Base-by-base conservation (phyloP, 1,140 invertebrate species). In the Tetramorium simillimum region DNA sequence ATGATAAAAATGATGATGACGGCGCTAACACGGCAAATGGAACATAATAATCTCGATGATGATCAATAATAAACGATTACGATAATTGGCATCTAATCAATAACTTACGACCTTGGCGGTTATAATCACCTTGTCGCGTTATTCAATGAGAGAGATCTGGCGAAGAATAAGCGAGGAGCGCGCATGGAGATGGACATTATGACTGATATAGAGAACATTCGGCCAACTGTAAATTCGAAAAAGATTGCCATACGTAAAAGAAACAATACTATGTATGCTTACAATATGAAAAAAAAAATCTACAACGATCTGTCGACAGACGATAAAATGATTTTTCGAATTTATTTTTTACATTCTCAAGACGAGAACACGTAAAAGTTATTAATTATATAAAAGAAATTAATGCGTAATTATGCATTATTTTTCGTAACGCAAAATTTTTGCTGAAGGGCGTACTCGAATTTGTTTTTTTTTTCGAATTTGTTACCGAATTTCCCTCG, bases 21-120 rank as follows among this genome's bases (percentile, higher is more conserved):
- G 10, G 51, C 65, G 77, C 63, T 78, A 56, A 46, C 21, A 46
- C 46, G 67, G 67, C 37, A 82, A 75, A 82, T 82, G 51, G 67
- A 43, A 72, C 78, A 37, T 53, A 70, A 72, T 82, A 82, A 82
- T 82, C 78, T 56, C 24, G 65, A 72, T 81, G 78, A 70, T 81
- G 63, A 62, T 58, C n/a, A 69, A 72, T 82, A 56, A 72, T 82
- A 72, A 58, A 63, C 16, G 65, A 72, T 82, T 82, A 82, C 80
- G 51, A 73, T 82, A 58, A 82, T 72, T 73, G 51, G 37, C 67
- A 56, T 82, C 51, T 82, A 82, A 82, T 82, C 80, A 72, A 82
- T 82, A 73, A 82, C 49, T 46, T 70, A 82, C 53, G 67, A 73
- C 51, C 51, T 82, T 60, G 80, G 24, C 53, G 51, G 24, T 73